phyloP scores from a whole-genome alignment of 1,140 invertebrate genomes.

The Reticulitermes speratus region DNA sequence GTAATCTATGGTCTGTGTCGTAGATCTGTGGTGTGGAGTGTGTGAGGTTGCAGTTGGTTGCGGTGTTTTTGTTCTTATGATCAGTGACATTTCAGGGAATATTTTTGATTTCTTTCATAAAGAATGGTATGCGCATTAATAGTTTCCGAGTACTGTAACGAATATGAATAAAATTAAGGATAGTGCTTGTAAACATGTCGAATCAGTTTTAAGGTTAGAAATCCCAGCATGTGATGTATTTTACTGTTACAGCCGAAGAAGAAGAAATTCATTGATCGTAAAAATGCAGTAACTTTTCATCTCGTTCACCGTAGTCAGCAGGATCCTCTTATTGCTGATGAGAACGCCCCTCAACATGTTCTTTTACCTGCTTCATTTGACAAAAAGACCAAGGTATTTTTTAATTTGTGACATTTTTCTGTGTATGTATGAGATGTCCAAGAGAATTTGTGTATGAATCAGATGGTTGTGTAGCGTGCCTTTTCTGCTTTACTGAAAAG shows the following conservation, averaged over 20 bases:
- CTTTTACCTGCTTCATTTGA: constrained; percentile 60
- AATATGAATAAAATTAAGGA: too few species aligned
- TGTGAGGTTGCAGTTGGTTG: too few species aligned
- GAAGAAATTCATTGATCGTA: constrained; percentile 90
- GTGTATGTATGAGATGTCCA: background rate
- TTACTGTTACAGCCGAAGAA: constrained; percentile 28
- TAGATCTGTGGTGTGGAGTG: too few species aligned
- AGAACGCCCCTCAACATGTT: constrained; percentile 83
- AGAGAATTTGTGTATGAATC: background rate
- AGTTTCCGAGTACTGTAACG: too few species aligned
- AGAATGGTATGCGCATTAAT: too few species aligned
- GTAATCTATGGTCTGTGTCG: too few species aligned
- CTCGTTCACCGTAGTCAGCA: constrained; percentile 89
- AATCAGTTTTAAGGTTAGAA: too few species aligned
- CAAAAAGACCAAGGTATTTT: constrained; percentile 34
- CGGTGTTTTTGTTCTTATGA: too few species aligned
- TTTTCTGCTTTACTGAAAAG: too few species aligned
- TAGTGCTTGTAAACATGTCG: too few species aligned
- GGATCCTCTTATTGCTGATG: constrained; percentile 86
- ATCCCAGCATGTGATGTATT: background rate
- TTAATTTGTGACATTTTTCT: background rate
- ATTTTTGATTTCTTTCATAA: too few species aligned
- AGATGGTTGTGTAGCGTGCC: background rate
- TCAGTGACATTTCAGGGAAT: too few species aligned
- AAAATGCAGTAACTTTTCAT: constrained; percentile 87